Evolutionary conservation across 2,113 vertebrate genomes (phyloP).

Genomic region (Tragelaphus strepsiceros): DNA sequence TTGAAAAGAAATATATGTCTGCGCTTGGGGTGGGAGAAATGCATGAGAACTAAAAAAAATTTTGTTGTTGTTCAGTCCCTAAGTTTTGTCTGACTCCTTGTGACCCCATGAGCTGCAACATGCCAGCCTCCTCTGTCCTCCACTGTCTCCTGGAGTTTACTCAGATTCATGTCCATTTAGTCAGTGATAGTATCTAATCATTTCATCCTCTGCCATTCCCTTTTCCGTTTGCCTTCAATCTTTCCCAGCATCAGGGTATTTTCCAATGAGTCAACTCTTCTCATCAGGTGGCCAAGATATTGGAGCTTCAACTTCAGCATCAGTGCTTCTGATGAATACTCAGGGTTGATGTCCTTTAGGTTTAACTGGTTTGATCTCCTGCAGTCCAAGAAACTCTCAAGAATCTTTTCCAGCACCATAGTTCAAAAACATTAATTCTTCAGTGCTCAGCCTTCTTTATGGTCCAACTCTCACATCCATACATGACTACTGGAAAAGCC

Average conservation of each 20-base stretch:
- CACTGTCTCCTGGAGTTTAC: neutral
- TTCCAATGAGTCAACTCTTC: neutral
- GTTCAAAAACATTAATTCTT: neutral
- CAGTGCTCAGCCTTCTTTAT: neutral
- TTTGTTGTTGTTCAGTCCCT: neutral
- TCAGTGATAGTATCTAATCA: neutral
- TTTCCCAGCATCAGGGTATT: neutral
- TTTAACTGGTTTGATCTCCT: neutral
- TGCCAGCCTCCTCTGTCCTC: neutral
- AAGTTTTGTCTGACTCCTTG: neutral
- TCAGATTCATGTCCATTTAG: neutral
- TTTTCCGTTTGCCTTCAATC: neutral
- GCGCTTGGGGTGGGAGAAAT: neutral
- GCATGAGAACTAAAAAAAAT: neutral
- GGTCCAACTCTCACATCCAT: neutral
- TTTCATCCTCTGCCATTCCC: neutral
- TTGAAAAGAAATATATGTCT: neutral
- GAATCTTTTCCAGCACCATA: neutral
- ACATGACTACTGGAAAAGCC: neutral
- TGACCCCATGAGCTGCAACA: neutral
- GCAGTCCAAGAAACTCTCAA: neutral
- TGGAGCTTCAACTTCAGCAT: neutral
- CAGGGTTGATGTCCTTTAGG: neutral
- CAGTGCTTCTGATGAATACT: neutral
- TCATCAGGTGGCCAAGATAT: neutral